Percentiles rank a stretch among this genome's conserved stretches.
Evolutionary conservation across 2,113 vertebrate species (phyloP).

Genomic region (Pelmatolapia mariae): DNA sequence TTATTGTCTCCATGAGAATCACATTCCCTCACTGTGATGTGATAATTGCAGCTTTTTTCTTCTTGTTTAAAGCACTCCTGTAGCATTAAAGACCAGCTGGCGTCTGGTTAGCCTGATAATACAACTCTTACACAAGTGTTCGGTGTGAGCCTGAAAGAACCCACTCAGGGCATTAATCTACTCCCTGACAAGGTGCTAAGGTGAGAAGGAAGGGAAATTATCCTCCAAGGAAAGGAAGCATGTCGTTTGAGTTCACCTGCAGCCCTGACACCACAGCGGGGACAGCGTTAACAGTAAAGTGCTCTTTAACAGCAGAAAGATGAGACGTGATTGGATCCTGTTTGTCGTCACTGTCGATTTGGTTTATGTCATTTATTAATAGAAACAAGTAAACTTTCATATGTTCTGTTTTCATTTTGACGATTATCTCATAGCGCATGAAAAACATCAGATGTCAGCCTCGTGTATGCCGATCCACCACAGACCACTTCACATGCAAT

Average conservation of each 20-base stretch:
- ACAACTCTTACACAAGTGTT: neutral
- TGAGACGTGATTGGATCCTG: neutral
- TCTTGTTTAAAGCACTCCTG: neutral
- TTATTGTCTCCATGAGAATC: neutral
- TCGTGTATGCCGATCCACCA: neutral
- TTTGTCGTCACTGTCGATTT: neutral
- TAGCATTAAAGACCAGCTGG: neutral
- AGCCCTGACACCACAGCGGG: neutral
- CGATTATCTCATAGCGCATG: neutral
- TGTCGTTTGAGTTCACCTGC: constrained; percentile 1
- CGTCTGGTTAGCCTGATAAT: neutral
- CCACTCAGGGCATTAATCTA: neutral
- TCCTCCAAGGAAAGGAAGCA: constrained; percentile 8
- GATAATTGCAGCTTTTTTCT: neutral
- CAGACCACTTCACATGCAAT: neutral
- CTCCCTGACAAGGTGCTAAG: neutral
- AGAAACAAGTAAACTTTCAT: neutral
- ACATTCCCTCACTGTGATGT: neutral
- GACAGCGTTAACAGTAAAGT: neutral
- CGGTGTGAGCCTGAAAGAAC: neutral
- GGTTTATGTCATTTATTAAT: neutral
- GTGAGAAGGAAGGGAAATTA: neutral
- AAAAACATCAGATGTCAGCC: neutral
- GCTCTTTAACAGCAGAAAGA: neutral
- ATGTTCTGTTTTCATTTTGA: neutral